phyloP scores from a whole-genome alignment of 2,797 vertebrate genomes.

The Psittacula derbiana region DNA sequence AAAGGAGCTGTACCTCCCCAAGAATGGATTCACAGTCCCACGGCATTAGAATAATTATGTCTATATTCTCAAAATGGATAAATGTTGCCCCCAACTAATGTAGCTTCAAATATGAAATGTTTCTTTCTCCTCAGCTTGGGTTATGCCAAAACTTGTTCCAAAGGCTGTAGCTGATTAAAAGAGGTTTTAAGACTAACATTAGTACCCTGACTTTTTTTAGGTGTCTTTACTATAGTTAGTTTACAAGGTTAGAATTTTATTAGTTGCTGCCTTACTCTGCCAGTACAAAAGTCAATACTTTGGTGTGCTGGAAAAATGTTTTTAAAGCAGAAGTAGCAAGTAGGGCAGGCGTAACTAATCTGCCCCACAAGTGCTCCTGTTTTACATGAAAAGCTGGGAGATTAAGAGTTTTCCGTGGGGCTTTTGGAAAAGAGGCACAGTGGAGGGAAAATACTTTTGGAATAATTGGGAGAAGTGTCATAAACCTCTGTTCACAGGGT shows the following conservation, averaged over 20 bases:
- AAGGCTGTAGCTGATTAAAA: not conserved
- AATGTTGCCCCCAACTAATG: not conserved
- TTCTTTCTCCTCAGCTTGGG: rapidly evolving
- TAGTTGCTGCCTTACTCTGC: not conserved
- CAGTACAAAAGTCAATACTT: not conserved
- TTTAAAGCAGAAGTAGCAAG: not conserved
- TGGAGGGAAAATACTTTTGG: not conserved
- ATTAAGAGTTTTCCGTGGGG: not conserved
- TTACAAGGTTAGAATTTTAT: not conserved
- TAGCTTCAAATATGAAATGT: not conserved
- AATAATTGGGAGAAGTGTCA: not conserved
- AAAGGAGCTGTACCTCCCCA: not conserved
- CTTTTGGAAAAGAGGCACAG: not conserved
- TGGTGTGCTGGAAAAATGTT: not conserved
- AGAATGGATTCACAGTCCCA: not conserved
- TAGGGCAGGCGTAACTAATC: not conserved
- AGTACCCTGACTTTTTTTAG: not conserved
- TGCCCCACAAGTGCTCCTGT: not conserved
- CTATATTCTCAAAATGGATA: not conserved
- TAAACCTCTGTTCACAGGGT: not conserved
- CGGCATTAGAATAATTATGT: not conserved
- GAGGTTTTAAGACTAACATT: not conserved
- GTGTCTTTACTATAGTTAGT: not conserved
- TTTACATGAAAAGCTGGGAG: not conserved
- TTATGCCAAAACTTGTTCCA: not conserved